Conservation (phyloP, 2,888 invertebrate species). For the Brenthis hecate region DNA sequence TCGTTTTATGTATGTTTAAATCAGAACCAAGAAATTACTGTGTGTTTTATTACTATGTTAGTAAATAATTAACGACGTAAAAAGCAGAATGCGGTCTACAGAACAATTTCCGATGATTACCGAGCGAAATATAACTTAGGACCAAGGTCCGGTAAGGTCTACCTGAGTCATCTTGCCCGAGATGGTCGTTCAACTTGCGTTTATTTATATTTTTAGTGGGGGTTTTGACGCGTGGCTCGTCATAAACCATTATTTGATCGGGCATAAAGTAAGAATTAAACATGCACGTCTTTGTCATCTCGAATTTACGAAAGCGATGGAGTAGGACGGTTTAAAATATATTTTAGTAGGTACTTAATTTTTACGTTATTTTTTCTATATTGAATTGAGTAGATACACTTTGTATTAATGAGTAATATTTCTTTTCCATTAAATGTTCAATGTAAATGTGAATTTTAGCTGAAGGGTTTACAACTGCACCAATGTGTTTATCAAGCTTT, state of each 20-base stretch:
- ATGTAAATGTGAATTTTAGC: too few relatives aligned
- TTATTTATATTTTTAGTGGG: slow-evolving; percentile 70
- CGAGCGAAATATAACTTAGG: slow-evolving; percentile 41
- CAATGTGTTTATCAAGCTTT: too few relatives aligned
- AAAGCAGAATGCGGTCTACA: background rate
- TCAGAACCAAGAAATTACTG: too few relatives aligned
- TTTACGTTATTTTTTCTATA: too few relatives aligned
- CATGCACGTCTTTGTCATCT: slow-evolving; percentile 4
- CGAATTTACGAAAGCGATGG: slow-evolving; percentile 1
- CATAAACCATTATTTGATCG: slow-evolving; percentile 40
- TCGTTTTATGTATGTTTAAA: too few relatives aligned
- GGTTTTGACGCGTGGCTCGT: slow-evolving; percentile 59
- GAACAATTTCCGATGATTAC: slow-evolving; percentile 26
- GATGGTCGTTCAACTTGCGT: slow-evolving; percentile 77
- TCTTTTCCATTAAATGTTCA: too few relatives aligned
- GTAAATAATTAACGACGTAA: background rate
- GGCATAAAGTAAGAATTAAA: slow-evolving; percentile 24
- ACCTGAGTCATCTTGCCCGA: slow-evolving; percentile 64
- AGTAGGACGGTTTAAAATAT: background rate
- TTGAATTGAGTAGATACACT: too few relatives aligned
- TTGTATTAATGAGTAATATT: too few relatives aligned
- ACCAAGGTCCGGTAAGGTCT: slow-evolving; percentile 62
- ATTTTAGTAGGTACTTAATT: background rate
- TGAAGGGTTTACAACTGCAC: too few relatives aligned
- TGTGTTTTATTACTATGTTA: too few relatives aligned